A percentile compares a stretch with the other conserved stretches of the same genome.
These are phyloP conservation scores for Pelobates fuscus DNA, from an alignment of 2,113 vertebrate genomes.

Conservation along the genomic window DNA sequence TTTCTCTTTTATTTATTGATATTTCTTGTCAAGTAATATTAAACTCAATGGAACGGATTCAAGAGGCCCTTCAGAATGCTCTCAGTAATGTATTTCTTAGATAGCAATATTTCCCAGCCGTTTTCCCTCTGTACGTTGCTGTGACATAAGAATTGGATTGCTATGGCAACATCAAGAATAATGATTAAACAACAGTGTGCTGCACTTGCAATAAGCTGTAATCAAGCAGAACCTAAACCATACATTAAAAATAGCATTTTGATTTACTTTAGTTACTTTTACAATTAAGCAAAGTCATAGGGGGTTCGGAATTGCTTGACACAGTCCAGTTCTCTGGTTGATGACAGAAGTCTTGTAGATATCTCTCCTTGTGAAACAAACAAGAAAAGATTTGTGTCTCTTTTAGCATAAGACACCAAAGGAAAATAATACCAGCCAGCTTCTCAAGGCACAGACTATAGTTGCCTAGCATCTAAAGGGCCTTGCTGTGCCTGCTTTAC, in stretches of 20 bases:
- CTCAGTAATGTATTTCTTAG: conserved; percentile 24
- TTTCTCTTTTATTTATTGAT: too few species aligned
- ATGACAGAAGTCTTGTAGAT: not conserved
- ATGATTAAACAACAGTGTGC: conserved; percentile 34
- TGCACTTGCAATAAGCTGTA: conserved; percentile 46
- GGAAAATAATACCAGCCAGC: not conserved
- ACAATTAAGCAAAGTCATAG: conserved; percentile 38
- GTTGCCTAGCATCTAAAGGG: not conserved
- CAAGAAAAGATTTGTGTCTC: not conserved
- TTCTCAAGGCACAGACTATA: not conserved
- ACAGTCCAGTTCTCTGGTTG: not conserved
- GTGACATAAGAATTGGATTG: conserved; percentile 37
- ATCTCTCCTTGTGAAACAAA: not conserved
- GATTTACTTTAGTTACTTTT: conserved; percentile 33
- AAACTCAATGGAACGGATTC: not conserved
- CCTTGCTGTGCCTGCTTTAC: not conserved
- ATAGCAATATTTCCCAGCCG: conserved; percentile 32
- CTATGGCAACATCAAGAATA: conserved; percentile 35
- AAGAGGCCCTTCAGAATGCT: not conserved
- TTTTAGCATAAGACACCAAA: not conserved
- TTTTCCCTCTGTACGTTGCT: conserved; percentile 19
- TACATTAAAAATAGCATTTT: conserved; percentile 40
- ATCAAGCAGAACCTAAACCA: conserved; percentile 38
- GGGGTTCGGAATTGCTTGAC: conserved; percentile 3
- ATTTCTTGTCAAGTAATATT: too few species aligned